Evolutionary conservation across 1,140 invertebrate species (phyloP).

Genomic region (Caenorhabditis elegans): WBcel235 BX284603.4:5774501-5775000

Average conservation of each 20-base stretch:
- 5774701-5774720: neutral
- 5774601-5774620: neutral
- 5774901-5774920: neutral
- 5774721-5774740: neutral
- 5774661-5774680: too few relatives aligned
- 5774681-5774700: neutral
- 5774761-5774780: neutral
- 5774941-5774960: neutral
- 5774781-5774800: neutral
- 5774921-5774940: neutral
- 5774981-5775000: neutral
- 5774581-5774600: neutral
- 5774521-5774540: conserved; percentile 63
- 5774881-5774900: neutral
- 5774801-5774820: neutral
- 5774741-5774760: neutral
- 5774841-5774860: neutral
- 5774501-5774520: conserved; percentile 46
- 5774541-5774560: conserved; percentile 55
- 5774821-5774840: neutral
- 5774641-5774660: neutral
- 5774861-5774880: neutral
- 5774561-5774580: conserved; percentile 61
- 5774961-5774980: neutral
- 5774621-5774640: neutral